Evolutionary conservation across 2,888 invertebrate species (phyloP).

Genomic region (Hesperia comma): DNA sequence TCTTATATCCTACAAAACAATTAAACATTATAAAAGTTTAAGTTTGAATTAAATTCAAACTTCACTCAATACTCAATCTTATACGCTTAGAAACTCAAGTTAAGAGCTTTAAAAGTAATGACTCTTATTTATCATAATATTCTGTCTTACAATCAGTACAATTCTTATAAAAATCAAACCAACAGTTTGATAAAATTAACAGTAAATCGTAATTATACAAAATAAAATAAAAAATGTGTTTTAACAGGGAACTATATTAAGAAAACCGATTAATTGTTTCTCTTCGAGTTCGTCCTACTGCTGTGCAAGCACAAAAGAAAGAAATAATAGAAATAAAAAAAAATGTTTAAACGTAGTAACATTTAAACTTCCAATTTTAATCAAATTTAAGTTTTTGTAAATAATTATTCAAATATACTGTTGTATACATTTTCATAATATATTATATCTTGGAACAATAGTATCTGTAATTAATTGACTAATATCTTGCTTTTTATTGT

Average conservation of each 20-base stretch:
- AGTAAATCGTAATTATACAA: no score
- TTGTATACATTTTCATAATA: constrained; percentile 34
- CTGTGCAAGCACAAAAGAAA: no score
- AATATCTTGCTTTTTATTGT: constrained; percentile 41
- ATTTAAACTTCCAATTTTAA: background rate
- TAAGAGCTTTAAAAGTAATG: background rate
- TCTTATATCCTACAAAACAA: no score
- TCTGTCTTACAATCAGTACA: no score
- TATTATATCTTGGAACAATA: constrained; percentile 39
- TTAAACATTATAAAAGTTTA: background rate
- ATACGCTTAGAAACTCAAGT: background rate
- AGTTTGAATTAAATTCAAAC: constrained; percentile 5
- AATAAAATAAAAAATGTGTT: no score
- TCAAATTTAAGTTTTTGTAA: constrained; percentile 9
- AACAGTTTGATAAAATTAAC: no score
- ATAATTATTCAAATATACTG: constrained; percentile 37
- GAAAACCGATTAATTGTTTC: no score
- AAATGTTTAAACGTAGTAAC: background rate
- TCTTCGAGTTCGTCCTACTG: no score
- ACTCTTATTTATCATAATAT: no score
- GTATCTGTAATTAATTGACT: constrained; percentile 35
- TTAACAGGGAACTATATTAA: no score
- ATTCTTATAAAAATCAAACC: no score
- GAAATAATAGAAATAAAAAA: no score
- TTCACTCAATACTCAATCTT: constrained; percentile 5